Evolutionary conservation across 2,113 vertebrate species (phyloP).

Genomic region (Colaptes auratus): DNA sequence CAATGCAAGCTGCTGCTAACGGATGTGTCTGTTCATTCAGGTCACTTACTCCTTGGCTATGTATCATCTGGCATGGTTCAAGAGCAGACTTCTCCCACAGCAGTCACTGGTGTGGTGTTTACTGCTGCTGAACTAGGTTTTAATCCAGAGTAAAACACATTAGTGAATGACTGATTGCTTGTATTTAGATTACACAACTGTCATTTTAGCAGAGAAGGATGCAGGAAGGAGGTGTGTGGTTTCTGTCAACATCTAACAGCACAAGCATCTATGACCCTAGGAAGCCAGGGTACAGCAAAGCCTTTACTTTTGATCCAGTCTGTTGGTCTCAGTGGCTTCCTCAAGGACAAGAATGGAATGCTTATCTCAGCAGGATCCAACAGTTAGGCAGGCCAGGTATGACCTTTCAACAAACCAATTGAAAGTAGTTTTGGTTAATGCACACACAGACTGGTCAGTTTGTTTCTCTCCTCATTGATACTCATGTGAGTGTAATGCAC

Average conservation of each 20-base stretch:
- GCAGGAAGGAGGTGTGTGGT: slow-evolving; percentile 80
- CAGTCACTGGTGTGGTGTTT: neutral
- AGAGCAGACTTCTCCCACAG: neutral
- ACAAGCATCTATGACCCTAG: slow-evolving; percentile 79
- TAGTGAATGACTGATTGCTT: neutral
- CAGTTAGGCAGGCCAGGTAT: slow-evolving; percentile 84
- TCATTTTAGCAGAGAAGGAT: slow-evolving; percentile 74
- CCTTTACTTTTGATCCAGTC: slow-evolving; percentile 80
- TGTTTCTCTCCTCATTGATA: neutral
- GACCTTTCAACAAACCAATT: neutral
- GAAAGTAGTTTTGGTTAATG: neutral
- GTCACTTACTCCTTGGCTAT: neutral
- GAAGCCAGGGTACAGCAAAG: slow-evolving; percentile 70
- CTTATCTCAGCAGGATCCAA: slow-evolving; percentile 75
- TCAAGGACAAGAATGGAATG: slow-evolving; percentile 66
- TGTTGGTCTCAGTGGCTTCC: slow-evolving; percentile 82
- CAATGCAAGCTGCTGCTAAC: neutral
- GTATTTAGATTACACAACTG: neutral
- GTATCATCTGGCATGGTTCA: neutral
- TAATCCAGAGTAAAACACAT: neutral
- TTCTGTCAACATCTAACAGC: slow-evolving; percentile 76
- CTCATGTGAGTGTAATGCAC: neutral
- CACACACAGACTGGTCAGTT: neutral
- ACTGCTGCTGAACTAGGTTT: neutral
- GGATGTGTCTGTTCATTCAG: accelerated